Evolutionary conservation across 2,888 invertebrate genomes (phyloP).

Genomic region (Lysandra bellargus): DNA sequence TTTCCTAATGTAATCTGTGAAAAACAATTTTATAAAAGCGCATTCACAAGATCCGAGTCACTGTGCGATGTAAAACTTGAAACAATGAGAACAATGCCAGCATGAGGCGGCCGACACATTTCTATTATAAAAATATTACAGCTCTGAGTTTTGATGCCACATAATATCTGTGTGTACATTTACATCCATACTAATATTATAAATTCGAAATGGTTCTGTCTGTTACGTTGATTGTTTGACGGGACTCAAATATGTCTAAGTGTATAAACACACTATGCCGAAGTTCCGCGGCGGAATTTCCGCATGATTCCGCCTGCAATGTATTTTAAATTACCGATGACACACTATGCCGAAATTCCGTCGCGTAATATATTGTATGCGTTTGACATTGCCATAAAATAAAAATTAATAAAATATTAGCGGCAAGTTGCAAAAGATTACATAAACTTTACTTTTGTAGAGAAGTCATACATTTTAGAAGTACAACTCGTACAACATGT

Average conservation of each 20-base stretch:
- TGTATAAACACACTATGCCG: no score
- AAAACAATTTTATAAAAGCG: constrained; percentile 29
- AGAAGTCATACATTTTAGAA: background rate
- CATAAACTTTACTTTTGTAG: background rate
- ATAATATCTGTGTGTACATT: background rate
- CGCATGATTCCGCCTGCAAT: no score
- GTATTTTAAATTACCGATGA: no score
- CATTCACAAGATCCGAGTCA: constrained; percentile 28
- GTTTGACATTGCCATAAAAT: no score
- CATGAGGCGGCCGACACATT: constrained; percentile 25
- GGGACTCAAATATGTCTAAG: background rate
- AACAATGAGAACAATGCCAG: constrained; percentile 33
- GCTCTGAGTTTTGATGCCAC: background rate
- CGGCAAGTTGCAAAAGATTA: no score
- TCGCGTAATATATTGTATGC: no score
- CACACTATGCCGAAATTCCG: no score
- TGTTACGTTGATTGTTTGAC: no score
- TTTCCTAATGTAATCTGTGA: background rate
- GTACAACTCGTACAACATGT: no score
- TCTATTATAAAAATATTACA: constrained; percentile 19
- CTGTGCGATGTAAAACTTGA: constrained; percentile 33
- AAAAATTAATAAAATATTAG: no score
- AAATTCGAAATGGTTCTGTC: no score
- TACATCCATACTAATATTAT: background rate
- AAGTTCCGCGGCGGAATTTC: no score